Base-by-base conservation (phyloP, 2,797 vertebrate genomes). In the Microchirus variegatus region DNA sequence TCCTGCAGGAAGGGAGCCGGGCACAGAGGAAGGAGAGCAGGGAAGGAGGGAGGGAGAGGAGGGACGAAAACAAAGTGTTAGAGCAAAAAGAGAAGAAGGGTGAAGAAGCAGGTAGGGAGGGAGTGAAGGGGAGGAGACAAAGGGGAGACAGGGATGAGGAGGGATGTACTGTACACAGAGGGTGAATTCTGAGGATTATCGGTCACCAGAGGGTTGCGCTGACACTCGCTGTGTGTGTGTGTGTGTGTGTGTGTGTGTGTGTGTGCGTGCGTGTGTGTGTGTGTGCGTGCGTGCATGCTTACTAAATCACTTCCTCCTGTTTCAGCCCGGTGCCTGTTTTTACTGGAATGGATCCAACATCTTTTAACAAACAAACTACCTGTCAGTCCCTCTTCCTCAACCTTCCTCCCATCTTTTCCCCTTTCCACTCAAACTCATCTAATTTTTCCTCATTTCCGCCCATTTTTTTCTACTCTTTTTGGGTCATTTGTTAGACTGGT, bases 1-100 rank as follows among this genome's bases (percentile, higher is more conserved):
- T 76, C 68, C 60, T 60, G 75, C 70, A 83, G 83, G 81, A 87
- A 85, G 71, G 46, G 51, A 59, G 43, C 10, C 0, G 51, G 72
- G 57, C 46, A 61, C 50, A 46, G 73, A 70, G 71, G 69, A 63
- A 64, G 63, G 26, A 49, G 17, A 40, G 53, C 43, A 62, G 9
- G 13, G 22, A 38, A 53, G 36, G 44, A 52, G 22, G 47, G 62
- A 49, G 5, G 9, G 38, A 45, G 57, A 37, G 42, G 54, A 22
- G 53, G 31, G 40, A 46, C 38, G 0, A 47, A 44, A 70, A 49
- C 55, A 69, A 44, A 47, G 62, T 61, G 53, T 60, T 41, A 53
- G 48, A 51, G 56, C 45, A 51, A 42, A 54, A 41, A 63, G 15
- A 48, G 40, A 49, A 66, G 45, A 52, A 36, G n/a, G 31, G 41